phyloP scores from a whole-genome alignment of 2,797 vertebrate genomes.

The Octomys mimax region DNA sequence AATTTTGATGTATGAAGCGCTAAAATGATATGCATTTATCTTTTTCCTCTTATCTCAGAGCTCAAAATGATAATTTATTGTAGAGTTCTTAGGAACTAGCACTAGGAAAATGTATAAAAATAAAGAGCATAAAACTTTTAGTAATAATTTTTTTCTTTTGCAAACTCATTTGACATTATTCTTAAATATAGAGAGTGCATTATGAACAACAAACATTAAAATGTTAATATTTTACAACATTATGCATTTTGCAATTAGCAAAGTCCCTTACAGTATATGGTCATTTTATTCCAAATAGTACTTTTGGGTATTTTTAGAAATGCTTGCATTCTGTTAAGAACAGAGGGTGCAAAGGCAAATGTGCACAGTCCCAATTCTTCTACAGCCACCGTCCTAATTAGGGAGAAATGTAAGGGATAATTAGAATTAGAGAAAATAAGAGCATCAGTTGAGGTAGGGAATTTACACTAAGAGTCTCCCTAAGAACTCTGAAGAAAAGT shows the following conservation, averaged over 20 bases:
- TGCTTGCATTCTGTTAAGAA: background rate
- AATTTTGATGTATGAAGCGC: constrained; percentile 59
- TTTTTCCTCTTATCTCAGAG: constrained; percentile 56
- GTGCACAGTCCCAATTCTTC: background rate
- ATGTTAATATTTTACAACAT: constrained; percentile 43
- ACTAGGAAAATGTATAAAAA: constrained; percentile 42
- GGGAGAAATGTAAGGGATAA: background rate
- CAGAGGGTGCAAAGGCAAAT: background rate
- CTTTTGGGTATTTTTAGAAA: background rate
- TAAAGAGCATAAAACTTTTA: constrained; percentile 19
- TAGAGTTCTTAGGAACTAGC: constrained; percentile 11
- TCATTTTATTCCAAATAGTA: constrained; percentile 36
- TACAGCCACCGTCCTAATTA: background rate
- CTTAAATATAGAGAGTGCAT: background rate
- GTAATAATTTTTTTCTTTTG: background rate
- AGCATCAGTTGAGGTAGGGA: background rate
- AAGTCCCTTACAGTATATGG: background rate
- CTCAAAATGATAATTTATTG: constrained; percentile 65
- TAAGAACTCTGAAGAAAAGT: background rate
- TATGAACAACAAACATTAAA: background rate
- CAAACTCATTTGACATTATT: constrained; percentile 35
- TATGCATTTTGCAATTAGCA: background rate
- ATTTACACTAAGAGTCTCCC: background rate
- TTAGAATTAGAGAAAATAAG: background rate
- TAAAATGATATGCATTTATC: constrained; percentile 70